Conservation (phyloP, 2,888 invertebrate genomes). For the Drosophila basisetae region DNA sequence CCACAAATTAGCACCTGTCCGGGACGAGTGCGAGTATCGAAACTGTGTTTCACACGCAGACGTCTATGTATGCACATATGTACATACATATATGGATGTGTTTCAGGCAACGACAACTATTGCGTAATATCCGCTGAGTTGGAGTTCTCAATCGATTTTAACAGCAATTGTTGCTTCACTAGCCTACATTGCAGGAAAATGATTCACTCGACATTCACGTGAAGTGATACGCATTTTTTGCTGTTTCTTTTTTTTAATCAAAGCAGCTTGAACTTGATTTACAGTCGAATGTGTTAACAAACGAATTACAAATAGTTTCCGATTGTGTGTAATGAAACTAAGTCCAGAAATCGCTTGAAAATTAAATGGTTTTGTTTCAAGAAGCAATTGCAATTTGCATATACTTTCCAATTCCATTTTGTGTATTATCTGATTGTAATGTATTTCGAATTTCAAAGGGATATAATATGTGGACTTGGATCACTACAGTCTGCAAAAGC, state of each 20-base stretch:
- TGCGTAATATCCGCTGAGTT: constrained; percentile 39
- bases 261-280: constrained; percentile 36
- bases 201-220: constrained; percentile 8
- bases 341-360: background rate
- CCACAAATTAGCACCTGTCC: constrained; percentile 76
- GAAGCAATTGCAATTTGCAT: background rate
- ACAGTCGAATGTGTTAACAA: constrained; percentile 41
- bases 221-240: background rate
- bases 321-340: constrained; percentile 18
- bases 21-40: constrained; percentile 25
- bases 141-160: constrained; percentile 36
- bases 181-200: constrained; percentile 4
- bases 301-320: constrained; percentile 31
- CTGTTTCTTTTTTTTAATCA: background rate
- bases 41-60: constrained; percentile 28
- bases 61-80: background rate
- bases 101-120: constrained; percentile 42
- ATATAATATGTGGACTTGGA: background rate
- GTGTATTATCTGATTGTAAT: background rate
- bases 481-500: background rate
- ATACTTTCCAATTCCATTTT: too few relatives aligned
- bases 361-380: background rate
- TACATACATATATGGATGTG: background rate
- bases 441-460: background rate
- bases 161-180: constrained; percentile 11